phyloP scores from a whole-genome alignment of 2,888 invertebrate species.

The Tetramorium bicarinatum region DNA sequence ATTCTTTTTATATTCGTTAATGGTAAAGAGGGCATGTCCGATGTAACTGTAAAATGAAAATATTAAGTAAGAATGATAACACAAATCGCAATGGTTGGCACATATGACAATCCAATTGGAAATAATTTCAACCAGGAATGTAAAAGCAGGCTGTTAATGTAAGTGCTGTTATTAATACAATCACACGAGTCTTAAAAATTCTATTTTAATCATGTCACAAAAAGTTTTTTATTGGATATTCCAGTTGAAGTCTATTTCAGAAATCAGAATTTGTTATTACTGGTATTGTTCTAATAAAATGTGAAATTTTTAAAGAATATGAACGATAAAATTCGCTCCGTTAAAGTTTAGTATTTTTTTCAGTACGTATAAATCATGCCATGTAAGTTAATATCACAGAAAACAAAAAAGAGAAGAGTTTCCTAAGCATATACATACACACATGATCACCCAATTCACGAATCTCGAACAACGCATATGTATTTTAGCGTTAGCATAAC shows the following conservation, averaged over 20 bases:
- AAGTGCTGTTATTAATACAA: conserved; percentile 1
- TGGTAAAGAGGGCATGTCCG: conserved; percentile 28
- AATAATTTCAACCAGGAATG: conserved; percentile 20
- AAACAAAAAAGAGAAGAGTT: conserved; percentile 8
- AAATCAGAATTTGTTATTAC: not conserved
- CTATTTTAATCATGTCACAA: not conserved
- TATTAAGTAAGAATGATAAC: not conserved
- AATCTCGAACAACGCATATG: not conserved
- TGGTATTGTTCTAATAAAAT: not conserved
- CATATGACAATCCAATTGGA: conserved; percentile 12
- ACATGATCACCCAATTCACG: not conserved
- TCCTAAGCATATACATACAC: not conserved
- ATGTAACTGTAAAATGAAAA: conserved; percentile 20
- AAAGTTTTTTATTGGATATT: conserved; percentile 3
- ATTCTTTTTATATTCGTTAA: conserved; percentile 30
- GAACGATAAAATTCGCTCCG: conserved; percentile 1
- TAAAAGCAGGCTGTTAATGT: not conserved
- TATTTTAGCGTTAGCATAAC: not conserved
- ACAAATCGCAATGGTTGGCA: not conserved
- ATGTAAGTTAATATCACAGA: conserved; percentile 8
- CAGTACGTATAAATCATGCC: not conserved
- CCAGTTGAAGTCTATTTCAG: not conserved
- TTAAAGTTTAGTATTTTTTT: not conserved
- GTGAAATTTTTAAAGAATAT: not conserved
- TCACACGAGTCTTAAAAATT: not conserved